These are phyloP conservation scores for Sebastes vulpes DNA, from an alignment of 2,797 vertebrate genomes.

Conservation along the genomic window DNA sequence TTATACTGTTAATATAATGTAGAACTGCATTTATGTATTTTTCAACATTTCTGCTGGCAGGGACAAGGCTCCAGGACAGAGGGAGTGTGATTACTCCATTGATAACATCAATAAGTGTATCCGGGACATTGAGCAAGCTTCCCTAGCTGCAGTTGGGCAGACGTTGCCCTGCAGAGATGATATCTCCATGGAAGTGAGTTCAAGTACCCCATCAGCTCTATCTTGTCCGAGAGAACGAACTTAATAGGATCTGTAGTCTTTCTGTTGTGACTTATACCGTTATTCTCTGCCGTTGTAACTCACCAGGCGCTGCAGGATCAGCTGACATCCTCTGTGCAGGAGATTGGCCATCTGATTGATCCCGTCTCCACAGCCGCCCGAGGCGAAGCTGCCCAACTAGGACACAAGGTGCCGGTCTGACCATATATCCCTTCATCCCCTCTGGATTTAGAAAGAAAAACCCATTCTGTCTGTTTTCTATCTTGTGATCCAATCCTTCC, in stretches of 20 bases:
- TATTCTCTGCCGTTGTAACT: slow-evolving; percentile 49
- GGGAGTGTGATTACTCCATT: slow-evolving; percentile 96
- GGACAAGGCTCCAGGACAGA: slow-evolving; percentile 98
- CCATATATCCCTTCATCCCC: slow-evolving; percentile 32
- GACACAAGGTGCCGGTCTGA: slow-evolving; percentile 91
- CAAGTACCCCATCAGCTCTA: slow-evolving; percentile 51
- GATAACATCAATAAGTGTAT: slow-evolving; percentile 97
- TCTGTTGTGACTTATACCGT: slow-evolving; percentile 48
- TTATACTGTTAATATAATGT: neutral
- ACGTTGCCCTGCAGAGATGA: slow-evolving; percentile 95
- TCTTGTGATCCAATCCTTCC: slow-evolving; percentile 26
- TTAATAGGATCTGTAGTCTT: slow-evolving; percentile 57
- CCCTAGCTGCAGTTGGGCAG: slow-evolving; percentile 93
- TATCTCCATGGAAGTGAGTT: slow-evolving; percentile 96
- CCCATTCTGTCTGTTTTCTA: slow-evolving; percentile 13
- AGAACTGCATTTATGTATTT: neutral
- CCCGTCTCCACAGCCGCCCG: slow-evolving; percentile 94
- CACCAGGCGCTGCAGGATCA: slow-evolving; percentile 96
- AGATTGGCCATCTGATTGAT: slow-evolving; percentile 97
- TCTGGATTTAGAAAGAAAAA: slow-evolving; percentile 46
- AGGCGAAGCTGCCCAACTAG: slow-evolving; percentile 96
- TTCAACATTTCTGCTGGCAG: slow-evolving; percentile 73
- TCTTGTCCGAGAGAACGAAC: slow-evolving; percentile 52
- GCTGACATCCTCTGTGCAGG: slow-evolving; percentile 96
- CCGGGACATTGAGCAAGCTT: slow-evolving; percentile 97